A percentile compares a stretch with the other conserved stretches of the same genome.
phyloP scores from a whole-genome alignment of 1,140 invertebrate genomes.

The Cotesia chilonis region DNA sequence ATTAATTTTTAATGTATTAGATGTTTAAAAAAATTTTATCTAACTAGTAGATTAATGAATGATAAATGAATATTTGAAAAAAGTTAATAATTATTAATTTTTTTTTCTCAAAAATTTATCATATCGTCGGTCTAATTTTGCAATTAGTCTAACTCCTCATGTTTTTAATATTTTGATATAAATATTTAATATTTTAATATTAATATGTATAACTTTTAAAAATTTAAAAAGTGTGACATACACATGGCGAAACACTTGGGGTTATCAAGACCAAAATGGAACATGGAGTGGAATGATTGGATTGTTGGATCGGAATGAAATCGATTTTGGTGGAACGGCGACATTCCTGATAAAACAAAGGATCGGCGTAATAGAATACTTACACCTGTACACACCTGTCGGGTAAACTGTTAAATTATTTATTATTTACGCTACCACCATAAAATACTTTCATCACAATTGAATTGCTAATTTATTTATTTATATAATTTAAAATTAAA shows the following conservation, averaged over 20 bases:
- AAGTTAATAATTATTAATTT: background rate
- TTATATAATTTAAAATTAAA: conserved; percentile 17
- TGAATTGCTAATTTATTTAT: too few relatives aligned
- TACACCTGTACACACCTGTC: conserved; percentile 70
- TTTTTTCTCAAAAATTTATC: too few relatives aligned
- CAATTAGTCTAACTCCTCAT: too few relatives aligned
- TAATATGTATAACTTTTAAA: too few relatives aligned
- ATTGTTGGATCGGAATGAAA: conserved; percentile 67
- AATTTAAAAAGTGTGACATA: conserved; percentile 57
- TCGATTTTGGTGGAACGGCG: conserved; percentile 72
- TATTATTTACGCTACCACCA: background rate
- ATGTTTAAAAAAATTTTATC: too few relatives aligned
- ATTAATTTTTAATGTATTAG: too few relatives aligned
- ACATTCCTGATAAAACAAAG: conserved; percentile 71
- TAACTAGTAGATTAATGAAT: conserved; percentile 7
- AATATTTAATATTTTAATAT: too few relatives aligned
- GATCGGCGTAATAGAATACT: conserved; percentile 69
- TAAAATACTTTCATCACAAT: background rate
- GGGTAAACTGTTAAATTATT: conserved; percentile 38
- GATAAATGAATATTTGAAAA: too few relatives aligned
- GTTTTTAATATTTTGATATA: too few relatives aligned
- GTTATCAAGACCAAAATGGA: conserved; percentile 61
- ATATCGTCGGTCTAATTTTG: too few relatives aligned
- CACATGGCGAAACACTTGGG: conserved; percentile 68
- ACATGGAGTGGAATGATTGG: conserved; percentile 74